Evolutionary conservation across 2,888 invertebrate species (phyloP).

Genomic region (Hirtodrosophila histrioides): DNA sequence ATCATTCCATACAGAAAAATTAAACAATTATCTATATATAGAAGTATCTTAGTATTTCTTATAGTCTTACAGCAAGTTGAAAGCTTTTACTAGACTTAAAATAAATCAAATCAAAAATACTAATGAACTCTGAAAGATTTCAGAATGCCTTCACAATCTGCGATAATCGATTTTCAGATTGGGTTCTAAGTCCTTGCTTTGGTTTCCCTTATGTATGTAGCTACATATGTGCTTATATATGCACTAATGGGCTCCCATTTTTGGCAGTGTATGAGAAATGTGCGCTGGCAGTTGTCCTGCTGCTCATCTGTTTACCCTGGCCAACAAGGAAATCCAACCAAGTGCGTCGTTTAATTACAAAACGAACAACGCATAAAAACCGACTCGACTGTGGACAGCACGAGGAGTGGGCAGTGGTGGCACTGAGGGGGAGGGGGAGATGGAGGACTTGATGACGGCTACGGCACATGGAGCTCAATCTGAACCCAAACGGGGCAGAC

Average conservation of each 20-base stretch:
- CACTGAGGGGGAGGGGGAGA: not conserved
- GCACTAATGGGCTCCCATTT: slow-evolving; percentile 30
- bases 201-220: no score
- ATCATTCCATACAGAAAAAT: no score
- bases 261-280: slow-evolving; percentile 43
- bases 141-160: no score
- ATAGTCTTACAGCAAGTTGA: no score
- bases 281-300: slow-evolving; percentile 23
- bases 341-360: slow-evolving; percentile 80
- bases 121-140: no score
- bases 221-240: not conserved
- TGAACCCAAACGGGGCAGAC: slow-evolving; percentile 32
- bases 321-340: slow-evolving; percentile 58
- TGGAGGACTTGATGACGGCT: slow-evolving; percentile 21
- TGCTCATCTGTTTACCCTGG: slow-evolving; percentile 45
- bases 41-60: no score
- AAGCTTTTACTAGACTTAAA: no score
- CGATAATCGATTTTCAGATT: no score
- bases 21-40: no score
- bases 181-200: no score
- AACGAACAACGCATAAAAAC: slow-evolving; percentile 81
- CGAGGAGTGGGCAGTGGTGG: slow-evolving; percentile 8
- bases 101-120: no score
- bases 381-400: slow-evolving; percentile 42
- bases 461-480: slow-evolving; percentile 30